phyloP scores from a whole-genome alignment of 2,113 vertebrate genomes.

The Raja brachyura region DNA sequence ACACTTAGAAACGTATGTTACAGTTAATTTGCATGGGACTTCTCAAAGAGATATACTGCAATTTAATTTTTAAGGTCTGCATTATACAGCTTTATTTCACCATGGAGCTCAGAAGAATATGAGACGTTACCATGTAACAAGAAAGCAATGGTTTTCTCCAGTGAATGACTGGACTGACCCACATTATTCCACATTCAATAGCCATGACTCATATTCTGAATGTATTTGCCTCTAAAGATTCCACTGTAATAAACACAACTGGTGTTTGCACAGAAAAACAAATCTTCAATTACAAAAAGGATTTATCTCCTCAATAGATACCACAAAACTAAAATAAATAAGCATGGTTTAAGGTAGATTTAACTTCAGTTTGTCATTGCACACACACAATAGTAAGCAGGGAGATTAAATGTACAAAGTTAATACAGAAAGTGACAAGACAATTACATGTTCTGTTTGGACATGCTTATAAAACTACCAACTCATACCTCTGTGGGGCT shows the following conservation, averaged over 20 bases:
- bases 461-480: neutral
- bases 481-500: slow-evolving; percentile 25
- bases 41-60: neutral
- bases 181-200: neutral
- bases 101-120: neutral
- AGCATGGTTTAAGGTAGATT: neutral
- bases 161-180: neutral
- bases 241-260: neutral
- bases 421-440: neutral
- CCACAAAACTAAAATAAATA: neutral
- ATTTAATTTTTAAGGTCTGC: neutral
- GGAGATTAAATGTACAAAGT: neutral
- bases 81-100: neutral
- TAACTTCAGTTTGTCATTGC: neutral
- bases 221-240: neutral
- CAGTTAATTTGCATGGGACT: neutral
- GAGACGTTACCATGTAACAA: neutral
- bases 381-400: neutral
- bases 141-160: neutral
- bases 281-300: neutral
- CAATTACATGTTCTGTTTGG: neutral
- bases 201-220: neutral
- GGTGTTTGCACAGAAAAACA: neutral
- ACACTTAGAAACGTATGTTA: neutral
- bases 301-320: neutral